A percentile compares a stretch with the other conserved stretches of the same genome.
Conservation (phyloP, 1,140 invertebrate genomes). For the Trichomalopsis sarcophagae region DNA sequence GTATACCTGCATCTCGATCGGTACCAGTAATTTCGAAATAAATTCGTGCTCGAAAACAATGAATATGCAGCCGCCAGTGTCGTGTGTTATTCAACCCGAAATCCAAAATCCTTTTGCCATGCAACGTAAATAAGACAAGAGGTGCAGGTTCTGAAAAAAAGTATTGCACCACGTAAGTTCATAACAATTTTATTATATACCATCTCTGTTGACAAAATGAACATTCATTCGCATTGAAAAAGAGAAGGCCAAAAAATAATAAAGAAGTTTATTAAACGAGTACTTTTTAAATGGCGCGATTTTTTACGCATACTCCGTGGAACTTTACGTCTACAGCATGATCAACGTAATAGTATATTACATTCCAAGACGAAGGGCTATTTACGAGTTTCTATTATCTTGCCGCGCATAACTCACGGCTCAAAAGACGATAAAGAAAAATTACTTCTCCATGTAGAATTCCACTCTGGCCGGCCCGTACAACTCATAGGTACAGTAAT, state of each 20-base stretch:
- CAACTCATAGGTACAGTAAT: background rate
- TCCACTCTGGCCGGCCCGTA: background rate
- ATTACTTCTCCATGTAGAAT: background rate
- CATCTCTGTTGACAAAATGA: conserved; percentile 23
- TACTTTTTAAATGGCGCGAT: background rate
- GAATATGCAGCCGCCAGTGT: background rate
- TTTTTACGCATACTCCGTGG: too few species aligned
- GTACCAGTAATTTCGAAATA: conserved; percentile 42
- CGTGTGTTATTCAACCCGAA: background rate
- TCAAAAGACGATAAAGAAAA: background rate
- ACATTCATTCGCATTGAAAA: background rate
- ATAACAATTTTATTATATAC: conserved; percentile 43
- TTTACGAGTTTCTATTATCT: background rate
- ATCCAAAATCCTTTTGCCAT: background rate
- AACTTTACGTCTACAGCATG: background rate
- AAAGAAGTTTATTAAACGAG: conserved; percentile 4
- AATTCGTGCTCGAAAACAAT: conserved; percentile 43
- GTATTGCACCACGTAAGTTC: background rate
- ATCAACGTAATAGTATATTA: conserved; percentile 48
- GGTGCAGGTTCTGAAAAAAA: background rate
- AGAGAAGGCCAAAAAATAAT: background rate
- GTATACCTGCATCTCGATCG: conserved; percentile 29
- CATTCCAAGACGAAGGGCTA: conserved; percentile 25
- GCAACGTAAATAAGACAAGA: background rate
- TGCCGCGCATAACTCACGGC: background rate